These are phyloP conservation scores for Magallana ariakensis DNA, from an alignment of 1,140 invertebrate genomes.

Conservation along the genomic window DNA sequence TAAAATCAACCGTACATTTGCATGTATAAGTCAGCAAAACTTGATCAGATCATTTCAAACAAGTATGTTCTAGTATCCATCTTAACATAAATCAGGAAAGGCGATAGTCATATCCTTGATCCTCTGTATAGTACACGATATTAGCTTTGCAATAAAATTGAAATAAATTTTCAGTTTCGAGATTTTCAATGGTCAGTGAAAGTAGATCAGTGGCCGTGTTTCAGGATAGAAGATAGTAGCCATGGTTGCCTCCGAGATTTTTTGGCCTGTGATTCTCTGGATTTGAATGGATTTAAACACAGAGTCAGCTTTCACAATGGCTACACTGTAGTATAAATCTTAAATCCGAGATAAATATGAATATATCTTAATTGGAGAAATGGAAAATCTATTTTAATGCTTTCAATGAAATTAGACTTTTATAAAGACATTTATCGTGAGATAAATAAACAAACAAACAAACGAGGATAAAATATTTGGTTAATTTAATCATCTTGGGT, in stretches of 20 bases:
- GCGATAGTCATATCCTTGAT: too few species aligned
- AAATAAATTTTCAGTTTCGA: conserved; percentile 4
- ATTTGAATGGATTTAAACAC: conserved; percentile 29
- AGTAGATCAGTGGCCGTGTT: conserved; percentile 10
- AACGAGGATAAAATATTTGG: not conserved
- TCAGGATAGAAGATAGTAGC: not conserved
- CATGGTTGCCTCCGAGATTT: conserved; percentile 17
- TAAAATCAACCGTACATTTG: too few species aligned
- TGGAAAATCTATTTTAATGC: not conserved
- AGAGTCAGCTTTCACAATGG: not conserved
- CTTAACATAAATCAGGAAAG: too few species aligned
- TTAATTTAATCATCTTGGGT: not conserved
- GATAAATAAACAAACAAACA: not conserved
- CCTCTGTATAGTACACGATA: not conserved
- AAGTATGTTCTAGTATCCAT: too few species aligned
- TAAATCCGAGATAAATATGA: not conserved
- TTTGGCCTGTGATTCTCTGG: conserved; percentile 27
- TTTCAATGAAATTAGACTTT: not conserved
- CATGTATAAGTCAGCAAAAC: too few species aligned
- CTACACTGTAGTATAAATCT: too few species aligned
- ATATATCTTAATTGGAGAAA: not conserved
- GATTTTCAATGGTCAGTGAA: not conserved
- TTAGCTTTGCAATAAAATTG: not conserved
- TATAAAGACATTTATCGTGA: too few species aligned
- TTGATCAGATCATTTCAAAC: too few species aligned